Percentiles rank a stretch among this genome's conserved stretches.
phyloP scores from a whole-genome alignment of 2,797 vertebrate genomes.

The Hybognathus amarus region DNA sequence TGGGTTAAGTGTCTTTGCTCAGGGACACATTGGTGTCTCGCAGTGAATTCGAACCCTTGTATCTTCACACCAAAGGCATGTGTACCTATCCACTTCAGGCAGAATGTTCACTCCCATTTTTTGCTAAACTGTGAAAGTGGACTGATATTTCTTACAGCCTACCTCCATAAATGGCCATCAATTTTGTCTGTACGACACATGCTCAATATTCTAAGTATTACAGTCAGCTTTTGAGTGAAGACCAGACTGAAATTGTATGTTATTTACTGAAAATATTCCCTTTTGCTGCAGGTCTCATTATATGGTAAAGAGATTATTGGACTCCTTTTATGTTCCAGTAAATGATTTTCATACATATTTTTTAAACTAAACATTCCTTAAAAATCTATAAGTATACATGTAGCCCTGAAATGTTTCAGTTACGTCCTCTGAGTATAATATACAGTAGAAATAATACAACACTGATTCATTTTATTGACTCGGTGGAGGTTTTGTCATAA shows the following conservation, averaged over 20 bases:
- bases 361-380: not conserved
- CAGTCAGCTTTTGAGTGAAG: not conserved
- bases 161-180: not conserved
- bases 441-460: not conserved
- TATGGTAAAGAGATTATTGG: not conserved
- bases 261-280: not conserved
- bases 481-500: conserved; percentile 17
- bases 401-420: not conserved
- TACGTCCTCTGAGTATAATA: not conserved
- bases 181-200: not conserved
- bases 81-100: too few species aligned
- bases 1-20: too few species aligned
- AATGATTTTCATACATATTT: not conserved
- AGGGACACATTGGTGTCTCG: too few species aligned
- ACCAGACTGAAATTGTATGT: not conserved
- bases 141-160: not conserved
- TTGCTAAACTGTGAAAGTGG: not conserved
- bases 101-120: not conserved
- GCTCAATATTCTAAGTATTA: not conserved
- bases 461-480: conserved; percentile 18
- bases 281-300: not conserved
- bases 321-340: not conserved
- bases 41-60: too few species aligned
- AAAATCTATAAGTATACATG: not conserved
- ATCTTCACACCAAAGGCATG: too few species aligned